Percentiles rank a stretch among this genome's conserved stretches.
These are phyloP conservation scores for Brenthis daphne DNA, from an alignment of 2,888 invertebrate species.

Conservation along the genomic window DNA sequence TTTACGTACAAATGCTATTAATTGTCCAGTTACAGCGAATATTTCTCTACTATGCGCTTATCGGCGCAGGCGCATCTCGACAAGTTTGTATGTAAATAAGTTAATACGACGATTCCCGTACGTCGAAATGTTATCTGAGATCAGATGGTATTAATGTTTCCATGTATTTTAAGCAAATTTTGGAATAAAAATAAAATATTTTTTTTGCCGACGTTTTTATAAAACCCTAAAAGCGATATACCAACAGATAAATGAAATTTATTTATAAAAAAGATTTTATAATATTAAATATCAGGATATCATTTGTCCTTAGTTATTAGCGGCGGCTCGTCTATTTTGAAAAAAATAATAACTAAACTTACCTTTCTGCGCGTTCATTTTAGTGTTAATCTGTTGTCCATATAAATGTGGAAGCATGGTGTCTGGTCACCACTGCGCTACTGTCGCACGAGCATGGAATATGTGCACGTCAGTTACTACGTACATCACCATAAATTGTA, in stretches of 20 bases:
- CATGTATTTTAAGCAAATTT: conserved; percentile 26
- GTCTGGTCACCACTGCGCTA: neutral
- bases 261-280: too few species aligned
- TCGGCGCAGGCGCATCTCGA: conserved; percentile 37
- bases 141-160: conserved; percentile 30
- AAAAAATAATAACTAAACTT: neutral
- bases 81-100: conserved; percentile 43
- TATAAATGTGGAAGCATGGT: neutral
- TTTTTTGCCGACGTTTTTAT: neutral
- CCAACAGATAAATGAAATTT: too few species aligned
- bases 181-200: neutral
- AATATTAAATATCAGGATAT: too few species aligned
- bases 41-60: conserved; percentile 38
- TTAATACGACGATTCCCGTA: conserved; percentile 42
- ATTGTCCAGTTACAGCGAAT: conserved; percentile 44
- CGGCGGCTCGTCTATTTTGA: too few species aligned
- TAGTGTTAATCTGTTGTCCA: neutral
- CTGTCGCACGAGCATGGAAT: conserved; percentile 2
- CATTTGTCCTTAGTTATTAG: too few species aligned
- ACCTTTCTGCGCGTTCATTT: neutral
- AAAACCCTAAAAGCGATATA: too few species aligned
- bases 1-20: conserved; percentile 35
- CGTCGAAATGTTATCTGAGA: conserved; percentile 44
- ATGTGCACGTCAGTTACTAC: neutral
- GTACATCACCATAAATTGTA: conserved; percentile 13